Evolutionary conservation across 2,888 invertebrate species (phyloP), one percentile per base, ranked within the genome.

Genomic region (Tholera decimalis): DNA sequence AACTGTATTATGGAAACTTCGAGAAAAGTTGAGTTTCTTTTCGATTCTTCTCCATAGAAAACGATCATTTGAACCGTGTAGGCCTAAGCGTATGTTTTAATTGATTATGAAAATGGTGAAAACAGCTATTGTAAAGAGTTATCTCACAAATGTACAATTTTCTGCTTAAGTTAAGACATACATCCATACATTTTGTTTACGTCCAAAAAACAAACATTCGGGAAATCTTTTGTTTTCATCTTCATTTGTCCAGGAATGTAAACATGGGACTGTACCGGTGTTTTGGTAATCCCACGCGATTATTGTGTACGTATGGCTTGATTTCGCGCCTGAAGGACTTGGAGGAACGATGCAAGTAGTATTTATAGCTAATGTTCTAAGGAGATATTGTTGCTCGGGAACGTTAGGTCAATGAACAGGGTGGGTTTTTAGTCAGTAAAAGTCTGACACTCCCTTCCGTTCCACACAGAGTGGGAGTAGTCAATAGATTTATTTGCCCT

Each of bases 211-310:
- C 26, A 2, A 60, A 69, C 26, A 51, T 58, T 28, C 35, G 4
- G 6, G 9, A 55, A 56, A 33, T 59, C 20, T 44, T 44, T 60
- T 67, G 61, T 69, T 60, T 51, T 51, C 44, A 33, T 46, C 37
- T 39, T 51, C 37, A 69, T 60, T 69, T 39, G 44, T 50, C 15
- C 22, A 33, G 46, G 61, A 67, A 69, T 69, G 61, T 61, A 60
- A 69, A 67, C 69, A 39, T 9, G 37, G 22, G 1, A 5, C 44
- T 46, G n/a, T 49, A 44, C 7, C 13, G 6, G 3, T 44, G 68
- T 68, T 49, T 13, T 37, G 33, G n/a, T 35, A 35, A 30, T 37
- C 18, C 28, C 13, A 49, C 39, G 54, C 30, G 3, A 5, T 30
- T 33, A 13, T 28, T n/a, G 13, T 2, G 26, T 4, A 18, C n/a